Base-by-base conservation (phyloP, 2,113 vertebrate genomes). In the Sinocyclocheilus rhinocerous region DNA sequence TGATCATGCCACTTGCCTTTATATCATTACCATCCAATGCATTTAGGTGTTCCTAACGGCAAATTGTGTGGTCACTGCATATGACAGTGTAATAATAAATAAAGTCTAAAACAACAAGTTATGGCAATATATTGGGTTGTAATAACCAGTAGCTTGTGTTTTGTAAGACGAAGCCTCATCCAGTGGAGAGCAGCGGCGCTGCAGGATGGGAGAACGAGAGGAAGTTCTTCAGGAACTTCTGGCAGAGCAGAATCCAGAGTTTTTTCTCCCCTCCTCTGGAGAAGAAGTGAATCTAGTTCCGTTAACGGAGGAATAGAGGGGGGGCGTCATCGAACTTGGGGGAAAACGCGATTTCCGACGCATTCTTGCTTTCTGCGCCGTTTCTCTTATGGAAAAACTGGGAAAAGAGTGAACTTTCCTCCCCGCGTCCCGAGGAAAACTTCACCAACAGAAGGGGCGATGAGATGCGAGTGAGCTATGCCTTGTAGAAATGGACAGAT, bases 381-480 rank as follows among this genome's bases (percentile, higher is more conserved):
- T 83, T 84, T 45, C 80, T 67, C 39, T 90, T 91, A 92, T 94
- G 93, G 81, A 94, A 84, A 85, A 76, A 55, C 90, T 80, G 76
- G 29, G 36, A 81, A 86, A 36, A 33, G 87, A 87, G 87, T 65
- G 89, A 79, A 77, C 73, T 48, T 84, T 82, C 88, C 85, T 91
- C 70, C 90, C 89, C 90, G 87, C 91, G 81, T 75, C 61, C 88
- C 89, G 94, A 92, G 92, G 87, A 92, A 92, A 90, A 90, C 90
- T 93, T 93, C 86, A 92, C 92, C 92, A 92, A 90, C 93, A 89
- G 90, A 90, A 65, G 80, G 57, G 94, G 94, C 93, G 93, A 95
- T 95, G 95, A 91, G 94, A 93, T 93, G 94, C 93, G 95, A 95
- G 88, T 95, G 93, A 95, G 95, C 95, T 86, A 96, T 96, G 95